phyloP scores from a whole-genome alignment of 2,113 vertebrate genomes.

The Neotoma lepida region DNA sequence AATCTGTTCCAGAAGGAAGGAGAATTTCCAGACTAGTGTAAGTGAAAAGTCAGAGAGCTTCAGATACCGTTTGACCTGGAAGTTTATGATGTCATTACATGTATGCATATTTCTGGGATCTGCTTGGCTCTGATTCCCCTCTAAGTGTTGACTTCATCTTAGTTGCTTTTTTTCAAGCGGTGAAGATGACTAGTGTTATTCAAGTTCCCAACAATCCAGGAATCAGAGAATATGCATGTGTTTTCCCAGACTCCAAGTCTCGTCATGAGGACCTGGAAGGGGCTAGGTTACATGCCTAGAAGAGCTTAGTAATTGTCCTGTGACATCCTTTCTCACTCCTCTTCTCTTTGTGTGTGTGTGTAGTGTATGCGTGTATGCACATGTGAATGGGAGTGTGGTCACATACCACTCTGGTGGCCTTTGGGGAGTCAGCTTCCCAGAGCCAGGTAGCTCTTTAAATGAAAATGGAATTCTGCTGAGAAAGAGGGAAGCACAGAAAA shows the following conservation, averaged over 20 bases:
- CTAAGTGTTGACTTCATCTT: neutral
- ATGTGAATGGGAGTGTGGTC: neutral
- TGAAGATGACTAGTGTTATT: neutral
- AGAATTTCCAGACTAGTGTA: neutral
- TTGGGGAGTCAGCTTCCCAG: neutral
- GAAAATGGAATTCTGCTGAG: neutral
- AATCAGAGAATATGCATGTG: neutral
- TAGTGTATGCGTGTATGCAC: too few relatives aligned
- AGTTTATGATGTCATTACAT: neutral
- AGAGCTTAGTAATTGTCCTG: neutral
- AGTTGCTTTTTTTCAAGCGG: neutral
- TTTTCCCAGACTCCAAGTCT: neutral
- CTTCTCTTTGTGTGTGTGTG: too few relatives aligned
- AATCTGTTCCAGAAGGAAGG: constrained; percentile 13
- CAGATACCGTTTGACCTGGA: neutral
- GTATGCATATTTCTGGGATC: neutral
- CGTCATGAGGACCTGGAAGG: neutral
- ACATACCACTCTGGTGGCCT: neutral
- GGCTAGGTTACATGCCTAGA: neutral
- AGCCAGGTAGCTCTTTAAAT: neutral
- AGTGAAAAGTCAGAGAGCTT: neutral
- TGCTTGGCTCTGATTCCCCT: neutral
- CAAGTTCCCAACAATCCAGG: neutral
- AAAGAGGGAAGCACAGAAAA: neutral
- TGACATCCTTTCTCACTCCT: neutral